Base-by-base conservation (phyloP, 2,888 invertebrate genomes). In the Mylabris sibirica region DNA sequence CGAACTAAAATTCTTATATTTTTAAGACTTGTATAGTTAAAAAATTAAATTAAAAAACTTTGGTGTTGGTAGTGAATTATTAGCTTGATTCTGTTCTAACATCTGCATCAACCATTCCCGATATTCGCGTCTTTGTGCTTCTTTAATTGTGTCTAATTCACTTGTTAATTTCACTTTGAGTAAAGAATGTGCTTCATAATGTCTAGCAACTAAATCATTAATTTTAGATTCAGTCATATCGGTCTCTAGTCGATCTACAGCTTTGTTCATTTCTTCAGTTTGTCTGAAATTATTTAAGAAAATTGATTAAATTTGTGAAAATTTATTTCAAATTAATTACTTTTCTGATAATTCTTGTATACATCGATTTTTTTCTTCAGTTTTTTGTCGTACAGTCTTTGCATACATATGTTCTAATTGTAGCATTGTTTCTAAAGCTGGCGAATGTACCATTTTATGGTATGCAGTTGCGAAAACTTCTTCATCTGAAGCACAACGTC, bases 351-450 rank as follows among this genome's bases (percentile, higher is more conserved):
- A 85, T 63, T 89, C 87, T 70, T 89, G 87, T 24, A 94, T 90
- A 81, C 93, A 91, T 38, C 89, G 89, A 81, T 94, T 92, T 80
- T 94, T 91, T 76, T 91, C 90, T 69, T 90, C 87, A 60, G 91
- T 88, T 79, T 93, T 90, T 78, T 91, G 90, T 65, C 91, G 89
- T 20, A 96, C 92, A 49, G 92, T 91, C 79, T 92, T 90, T 0
- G 97, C 95, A 83, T 95, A 95, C 14, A 92, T 90, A 79, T 95
- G 93, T 84, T 98, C 97, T 41, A 95, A 90, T 79, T 94, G 93
- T 22, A 98, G 87, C 81, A 98, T 93, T 0, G 94, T 93, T 81
- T 96, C 95, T 26, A 97, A 85, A 0, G 95, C 95, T 69, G 88
- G 88, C 35, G 88, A 88, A 75, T 89, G 88, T 0, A 89, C 89